Percentiles rank a stretch among this genome's conserved stretches.
Evolutionary conservation across 2,797 vertebrate species (phyloP).

Genomic region (Epinephelus malabaricus): DNA sequence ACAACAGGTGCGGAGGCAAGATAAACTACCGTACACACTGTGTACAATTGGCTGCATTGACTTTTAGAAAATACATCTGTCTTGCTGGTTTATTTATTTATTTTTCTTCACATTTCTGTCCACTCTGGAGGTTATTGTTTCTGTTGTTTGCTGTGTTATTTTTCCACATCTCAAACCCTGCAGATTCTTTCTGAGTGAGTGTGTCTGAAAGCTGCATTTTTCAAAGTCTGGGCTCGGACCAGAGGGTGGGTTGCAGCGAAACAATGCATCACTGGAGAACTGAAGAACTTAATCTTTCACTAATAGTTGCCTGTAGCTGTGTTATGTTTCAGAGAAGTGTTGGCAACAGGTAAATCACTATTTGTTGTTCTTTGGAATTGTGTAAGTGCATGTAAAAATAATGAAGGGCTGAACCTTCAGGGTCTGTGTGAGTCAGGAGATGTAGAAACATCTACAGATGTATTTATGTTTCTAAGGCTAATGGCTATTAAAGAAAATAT

Average conservation of each 20-base stretch:
- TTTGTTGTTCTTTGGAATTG: background rate
- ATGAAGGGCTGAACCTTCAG: background rate
- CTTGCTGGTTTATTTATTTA: background rate
- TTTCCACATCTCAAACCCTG: background rate
- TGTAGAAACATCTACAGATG: background rate
- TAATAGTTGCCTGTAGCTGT: conserved; percentile 4
- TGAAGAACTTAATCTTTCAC: conserved; percentile 1
- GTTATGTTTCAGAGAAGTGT: background rate
- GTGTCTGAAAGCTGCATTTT: conserved; percentile 22
- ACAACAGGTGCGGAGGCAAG: conserved; percentile 10
- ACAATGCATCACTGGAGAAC: background rate
- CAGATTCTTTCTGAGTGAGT: conserved; percentile 27
- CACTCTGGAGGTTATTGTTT: conserved; percentile 5
- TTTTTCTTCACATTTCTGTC: background rate
- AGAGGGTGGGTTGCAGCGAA: conserved; percentile 11
- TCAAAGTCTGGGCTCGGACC: conserved; percentile 4
- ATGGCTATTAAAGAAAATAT: conserved; percentile 1
- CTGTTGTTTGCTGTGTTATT: background rate
- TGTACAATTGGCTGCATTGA: background rate
- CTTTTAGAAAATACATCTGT: background rate
- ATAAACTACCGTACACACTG: background rate
- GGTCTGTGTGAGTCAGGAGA: background rate
- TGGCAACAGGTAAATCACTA: background rate
- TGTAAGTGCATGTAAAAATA: background rate
- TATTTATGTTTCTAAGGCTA: background rate